These are phyloP conservation scores for Sphaeridia pumilis DNA, from an alignment of 2,888 invertebrate genomes.

Conservation along the genomic window DNA sequence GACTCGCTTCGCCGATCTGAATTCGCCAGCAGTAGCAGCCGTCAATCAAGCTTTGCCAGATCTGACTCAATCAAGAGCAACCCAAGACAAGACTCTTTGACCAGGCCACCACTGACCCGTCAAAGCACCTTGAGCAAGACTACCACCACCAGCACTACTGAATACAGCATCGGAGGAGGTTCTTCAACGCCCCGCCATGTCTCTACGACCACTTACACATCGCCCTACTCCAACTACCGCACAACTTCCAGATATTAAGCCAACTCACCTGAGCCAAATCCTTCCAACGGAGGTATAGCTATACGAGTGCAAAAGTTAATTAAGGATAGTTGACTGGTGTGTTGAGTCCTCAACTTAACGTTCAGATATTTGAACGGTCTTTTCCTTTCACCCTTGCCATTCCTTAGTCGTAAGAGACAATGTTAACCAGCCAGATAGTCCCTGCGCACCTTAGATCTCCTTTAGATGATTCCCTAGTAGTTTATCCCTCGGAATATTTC, in stretches of 20 bases:
- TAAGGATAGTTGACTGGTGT: no score
- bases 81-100: slow-evolving; percentile 3
- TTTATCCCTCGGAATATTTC: no score
- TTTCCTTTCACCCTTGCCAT: no score
- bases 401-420: no score
- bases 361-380: no score
- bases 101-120: slow-evolving; percentile 1
- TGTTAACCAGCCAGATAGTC: no score
- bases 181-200: neutral
- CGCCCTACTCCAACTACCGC: slow-evolving; percentile 9
- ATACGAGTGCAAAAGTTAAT: no score
- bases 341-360: no score
- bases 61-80: slow-evolving; percentile 8
- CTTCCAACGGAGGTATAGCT: no score
- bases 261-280: no score
- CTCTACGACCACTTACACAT: slow-evolving; percentile 7
- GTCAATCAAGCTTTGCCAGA: slow-evolving; percentile 9
- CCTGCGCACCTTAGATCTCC: no score
- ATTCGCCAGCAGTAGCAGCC: slow-evolving; percentile 5
- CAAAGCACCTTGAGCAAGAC: slow-evolving; percentile 2
- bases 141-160: slow-evolving; percentile 1
- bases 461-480: no score
- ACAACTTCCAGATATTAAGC: neutral
- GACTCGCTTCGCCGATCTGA: slow-evolving; percentile 2
- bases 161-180: slow-evolving; percentile 13